Conservation (phyloP, 2,888 invertebrate species). For the Loripinus fragilis region DNA sequence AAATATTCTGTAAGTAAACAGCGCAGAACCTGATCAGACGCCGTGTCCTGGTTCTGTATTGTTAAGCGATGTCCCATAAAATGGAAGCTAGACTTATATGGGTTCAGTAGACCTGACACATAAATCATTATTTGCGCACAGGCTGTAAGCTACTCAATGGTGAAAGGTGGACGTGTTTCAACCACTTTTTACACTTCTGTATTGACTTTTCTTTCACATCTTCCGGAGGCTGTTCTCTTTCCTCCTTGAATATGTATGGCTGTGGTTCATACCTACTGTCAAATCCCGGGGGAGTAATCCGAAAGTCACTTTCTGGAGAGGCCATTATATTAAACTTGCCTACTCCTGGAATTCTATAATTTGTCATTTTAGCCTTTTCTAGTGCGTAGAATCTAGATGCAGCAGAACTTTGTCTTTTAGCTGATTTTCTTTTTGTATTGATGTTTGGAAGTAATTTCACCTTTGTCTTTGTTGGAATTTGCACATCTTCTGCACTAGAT, state of each 20-base stretch:
- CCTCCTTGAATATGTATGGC: conserved; percentile 64
- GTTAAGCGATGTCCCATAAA: no score
- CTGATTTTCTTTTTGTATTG: conserved; percentile 45
- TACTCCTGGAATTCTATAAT: conserved; percentile 63
- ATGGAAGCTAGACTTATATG: no score
- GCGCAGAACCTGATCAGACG: no score
- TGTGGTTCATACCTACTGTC: conserved; percentile 75
- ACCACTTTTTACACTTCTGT: conserved; percentile 75
- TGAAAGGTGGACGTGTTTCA: conserved; percentile 34
- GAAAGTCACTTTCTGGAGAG: conserved; percentile 67
- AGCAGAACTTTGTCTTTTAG: conserved; percentile 18
- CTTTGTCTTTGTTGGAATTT: background rate
- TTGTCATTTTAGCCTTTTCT: conserved; percentile 10
- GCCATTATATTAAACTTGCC: conserved; percentile 60
- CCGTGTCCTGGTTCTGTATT: no score
- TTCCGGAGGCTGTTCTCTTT: conserved; percentile 70
- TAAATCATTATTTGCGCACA: background rate
- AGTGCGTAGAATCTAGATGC: conserved; percentile 33
- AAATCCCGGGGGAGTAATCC: conserved; percentile 76
- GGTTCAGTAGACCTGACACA: no score
- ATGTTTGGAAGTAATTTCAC: conserved; percentile 25
- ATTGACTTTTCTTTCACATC: conserved; percentile 72
- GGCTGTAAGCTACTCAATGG: background rate
- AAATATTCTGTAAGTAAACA: no score
- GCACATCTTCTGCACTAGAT: conserved; percentile 25